Evolutionary conservation across 2,113 vertebrate genomes (phyloP).

Genomic region (Morone saxatilis): DNA sequence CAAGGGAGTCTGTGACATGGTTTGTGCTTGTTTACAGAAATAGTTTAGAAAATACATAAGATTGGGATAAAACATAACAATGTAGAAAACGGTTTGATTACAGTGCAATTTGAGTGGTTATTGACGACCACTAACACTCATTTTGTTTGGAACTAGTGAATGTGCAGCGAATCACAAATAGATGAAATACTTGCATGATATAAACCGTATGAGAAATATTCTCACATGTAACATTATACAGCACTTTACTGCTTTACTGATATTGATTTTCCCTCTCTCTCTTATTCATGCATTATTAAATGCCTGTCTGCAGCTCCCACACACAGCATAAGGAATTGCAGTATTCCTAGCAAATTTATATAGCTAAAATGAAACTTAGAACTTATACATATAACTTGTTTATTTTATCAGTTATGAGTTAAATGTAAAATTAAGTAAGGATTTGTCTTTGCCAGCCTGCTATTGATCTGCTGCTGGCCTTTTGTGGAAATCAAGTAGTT

Average conservation of each 20-base stretch:
- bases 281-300: conserved; percentile 78
- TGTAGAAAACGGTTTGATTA: background rate
- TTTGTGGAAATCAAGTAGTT: conserved; percentile 35
- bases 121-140: background rate
- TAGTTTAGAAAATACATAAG: background rate
- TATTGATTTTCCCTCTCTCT: conserved; percentile 70
- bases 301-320: conserved; percentile 56
- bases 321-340: conserved; percentile 23
- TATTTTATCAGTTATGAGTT: background rate
- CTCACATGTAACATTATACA: conserved; percentile 68
- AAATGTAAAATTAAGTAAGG: background rate
- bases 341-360: background rate
- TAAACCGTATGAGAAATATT: conserved; percentile 24
- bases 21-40: background rate
- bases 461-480: conserved; percentile 22
- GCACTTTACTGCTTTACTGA: conserved; percentile 51
- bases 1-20: background rate
- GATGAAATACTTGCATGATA: conserved; percentile 7
- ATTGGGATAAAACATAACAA: background rate
- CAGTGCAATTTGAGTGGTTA: background rate
- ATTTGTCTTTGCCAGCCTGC: background rate
- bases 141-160: background rate
- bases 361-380: background rate
- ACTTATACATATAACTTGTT: background rate
- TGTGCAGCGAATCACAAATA: conserved; percentile 19